phyloP scores from a whole-genome alignment of 2,797 vertebrate species.

The Phoxinus dragarum region DNA sequence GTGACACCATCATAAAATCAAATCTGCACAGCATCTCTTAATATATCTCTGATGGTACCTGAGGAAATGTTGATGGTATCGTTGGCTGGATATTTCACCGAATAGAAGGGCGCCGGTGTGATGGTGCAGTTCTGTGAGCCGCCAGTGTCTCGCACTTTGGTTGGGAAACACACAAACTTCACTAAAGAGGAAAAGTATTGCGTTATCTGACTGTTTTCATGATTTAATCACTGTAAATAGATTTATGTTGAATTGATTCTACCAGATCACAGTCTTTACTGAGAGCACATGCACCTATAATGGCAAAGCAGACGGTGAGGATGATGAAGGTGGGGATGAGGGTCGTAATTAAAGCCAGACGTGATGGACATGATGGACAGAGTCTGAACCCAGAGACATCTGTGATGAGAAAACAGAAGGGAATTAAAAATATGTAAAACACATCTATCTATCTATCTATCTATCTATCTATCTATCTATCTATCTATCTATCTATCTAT shows the following conservation, averaged over 20 bases:
- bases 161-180: slow-evolving; percentile 70
- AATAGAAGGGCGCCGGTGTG: slow-evolving; percentile 51
- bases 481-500: neutral
- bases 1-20: neutral
- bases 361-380: slow-evolving; percentile 7
- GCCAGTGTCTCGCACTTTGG: slow-evolving; percentile 57
- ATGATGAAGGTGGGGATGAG: slow-evolving; percentile 60
- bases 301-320: slow-evolving; percentile 63
- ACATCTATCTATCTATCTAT: neutral
- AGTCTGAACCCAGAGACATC: slow-evolving; percentile 8
- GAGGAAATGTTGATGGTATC: slow-evolving; percentile 64
- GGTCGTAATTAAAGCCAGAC: slow-evolving; percentile 57
- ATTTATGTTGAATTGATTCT: neutral
- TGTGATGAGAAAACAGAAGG: slow-evolving; percentile 37
- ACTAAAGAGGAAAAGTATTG: slow-evolving; percentile 60
- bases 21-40: neutral
- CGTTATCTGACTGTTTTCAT: neutral
- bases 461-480: neutral
- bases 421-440: neutral
- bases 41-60: slow-evolving; percentile 58
- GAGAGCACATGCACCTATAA: slow-evolving; percentile 67
- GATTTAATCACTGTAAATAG: neutral
- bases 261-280: neutral
- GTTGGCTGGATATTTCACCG: slow-evolving; percentile 66
- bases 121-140: slow-evolving; percentile 67